These are phyloP conservation scores for Dolichopus griseipennis DNA, from an alignment of 2,888 invertebrate genomes.

Conservation along the genomic window DNA sequence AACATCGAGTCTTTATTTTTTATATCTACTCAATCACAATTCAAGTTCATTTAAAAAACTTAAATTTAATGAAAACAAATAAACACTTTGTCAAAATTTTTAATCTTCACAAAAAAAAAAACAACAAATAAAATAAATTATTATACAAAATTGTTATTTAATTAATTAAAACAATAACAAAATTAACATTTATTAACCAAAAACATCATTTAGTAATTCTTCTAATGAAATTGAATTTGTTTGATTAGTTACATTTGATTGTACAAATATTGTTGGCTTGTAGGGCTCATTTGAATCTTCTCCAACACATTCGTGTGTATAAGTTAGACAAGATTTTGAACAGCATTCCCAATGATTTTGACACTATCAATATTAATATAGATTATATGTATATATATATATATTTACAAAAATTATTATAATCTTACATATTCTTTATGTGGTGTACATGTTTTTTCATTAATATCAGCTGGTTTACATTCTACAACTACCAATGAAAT, in stretches of 20 bases:
- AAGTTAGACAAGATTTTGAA: conserved; percentile 35
- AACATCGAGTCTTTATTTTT: too few relatives aligned
- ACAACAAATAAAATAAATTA: too few relatives aligned
- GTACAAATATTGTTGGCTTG: neutral
- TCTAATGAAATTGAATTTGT: conserved; percentile 12
- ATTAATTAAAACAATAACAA: too few relatives aligned
- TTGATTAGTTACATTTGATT: neutral
- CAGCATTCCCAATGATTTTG: conserved; percentile 38
- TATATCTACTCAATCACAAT: too few relatives aligned
- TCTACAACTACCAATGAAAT: neutral
- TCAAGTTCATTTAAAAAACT: too few relatives aligned
- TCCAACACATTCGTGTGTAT: conserved; percentile 29
- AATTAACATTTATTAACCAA: neutral
- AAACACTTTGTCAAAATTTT: too few relatives aligned
- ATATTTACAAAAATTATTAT: neutral
- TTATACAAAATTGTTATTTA: too few relatives aligned
- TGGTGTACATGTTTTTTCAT: too few relatives aligned
- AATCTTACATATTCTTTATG: too few relatives aligned
- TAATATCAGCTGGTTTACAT: neutral
- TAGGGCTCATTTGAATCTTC: conserved; percentile 12
- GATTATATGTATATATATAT: too few relatives aligned
- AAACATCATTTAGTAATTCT: neutral
- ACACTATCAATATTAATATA: conserved; percentile 28
- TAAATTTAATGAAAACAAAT: too few relatives aligned
- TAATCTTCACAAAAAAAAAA: too few relatives aligned